Base-by-base conservation (phyloP, 2,888 invertebrate genomes). In the Protophormia terraenovae region DNA sequence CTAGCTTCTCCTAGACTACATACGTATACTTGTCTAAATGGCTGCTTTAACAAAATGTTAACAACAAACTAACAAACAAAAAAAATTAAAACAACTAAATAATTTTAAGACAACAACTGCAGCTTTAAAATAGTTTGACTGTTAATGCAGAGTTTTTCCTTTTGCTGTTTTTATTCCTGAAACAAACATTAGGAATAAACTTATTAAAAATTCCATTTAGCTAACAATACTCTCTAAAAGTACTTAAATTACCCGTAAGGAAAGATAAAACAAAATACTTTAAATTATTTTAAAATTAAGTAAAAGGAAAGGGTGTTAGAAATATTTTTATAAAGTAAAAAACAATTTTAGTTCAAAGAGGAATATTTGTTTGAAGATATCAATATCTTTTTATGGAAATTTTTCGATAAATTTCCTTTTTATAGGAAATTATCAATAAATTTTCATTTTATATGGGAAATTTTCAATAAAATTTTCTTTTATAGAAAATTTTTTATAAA, bases 171-270 rank as follows among this genome's bases (percentile, higher is more conserved):
- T 32, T 19, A 8, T n/a, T 62, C 12, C 22, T 19, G 10, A 19
- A 47, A 1, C 4, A 22, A 19, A 62, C n/a, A 22, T 24, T 14
- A n/a, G 7, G 5, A 45, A 27, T n/a, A 67, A 67, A 19, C 47
- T 67, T 47, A 47, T 67, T 47, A 29, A 50, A 29, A 67, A 50
- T 67, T 47, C 47, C 14, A 67, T 67, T 67, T 67, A 67, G 47
- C 67, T 67, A 67, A 67, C 32, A 67, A 16, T 22, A 19, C 14
- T 67, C 14, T 1, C 32, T 50, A 19, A 67, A 67, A 32, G 16
- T 67, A 67, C 16, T 66, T 66, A 27, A 5, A 58, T 58, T 58
- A 58, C 6, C 12, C 12, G 12, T 2, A 8, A 64, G 14, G n/a
- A 7, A 45, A 3, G 24, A 24, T 8, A 27, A 45, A 53, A 53